phyloP scores from a whole-genome alignment of 2,113 vertebrate genomes.

The Lota lota region DNA sequence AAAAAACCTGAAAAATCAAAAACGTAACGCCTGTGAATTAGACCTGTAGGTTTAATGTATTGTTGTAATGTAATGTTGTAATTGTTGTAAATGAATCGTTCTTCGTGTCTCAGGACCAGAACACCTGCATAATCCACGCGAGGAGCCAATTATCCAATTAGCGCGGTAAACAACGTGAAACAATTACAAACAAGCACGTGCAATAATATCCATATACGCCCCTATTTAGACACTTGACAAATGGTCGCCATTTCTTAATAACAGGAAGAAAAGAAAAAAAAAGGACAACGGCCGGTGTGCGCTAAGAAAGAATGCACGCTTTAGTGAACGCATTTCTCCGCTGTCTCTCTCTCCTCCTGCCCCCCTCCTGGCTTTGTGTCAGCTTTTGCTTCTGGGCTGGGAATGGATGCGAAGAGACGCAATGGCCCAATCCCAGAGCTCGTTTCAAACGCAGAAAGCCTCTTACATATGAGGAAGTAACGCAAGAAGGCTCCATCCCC shows the following conservation, averaged over 20 bases:
- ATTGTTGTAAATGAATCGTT: no score
- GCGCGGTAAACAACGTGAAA: conserved; percentile 23
- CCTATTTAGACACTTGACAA: conserved; percentile 46
- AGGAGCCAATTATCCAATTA: conserved; percentile 70
- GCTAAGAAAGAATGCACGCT: conserved; percentile 50
- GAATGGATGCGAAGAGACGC: conserved; percentile 60
- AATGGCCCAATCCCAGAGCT: conserved; percentile 76
- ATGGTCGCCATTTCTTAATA: conserved; percentile 2
- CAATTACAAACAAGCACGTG: conserved; percentile 62
- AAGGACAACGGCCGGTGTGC: not conserved
- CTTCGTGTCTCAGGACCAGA: no score
- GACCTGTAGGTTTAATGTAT: no score
- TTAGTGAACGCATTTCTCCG: conserved; percentile 73
- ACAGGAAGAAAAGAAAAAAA: not conserved
- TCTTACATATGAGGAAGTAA: conserved; percentile 79
- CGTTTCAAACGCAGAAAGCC: conserved; percentile 70
- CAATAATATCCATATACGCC: conserved; percentile 1
- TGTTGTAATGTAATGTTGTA: no score
- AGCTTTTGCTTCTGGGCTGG: conserved; percentile 72
- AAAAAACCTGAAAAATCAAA: no score
- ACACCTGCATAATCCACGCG: no score
- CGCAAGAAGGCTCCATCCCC: conserved; percentile 56
- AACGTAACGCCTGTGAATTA: no score
- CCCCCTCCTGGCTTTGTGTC: conserved; percentile 73
- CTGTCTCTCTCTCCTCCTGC: conserved; percentile 70